These are phyloP conservation scores for Cyanoramphus novaezelandiae DNA, from an alignment of 2,113 vertebrate species.

Conservation along the genomic window DNA sequence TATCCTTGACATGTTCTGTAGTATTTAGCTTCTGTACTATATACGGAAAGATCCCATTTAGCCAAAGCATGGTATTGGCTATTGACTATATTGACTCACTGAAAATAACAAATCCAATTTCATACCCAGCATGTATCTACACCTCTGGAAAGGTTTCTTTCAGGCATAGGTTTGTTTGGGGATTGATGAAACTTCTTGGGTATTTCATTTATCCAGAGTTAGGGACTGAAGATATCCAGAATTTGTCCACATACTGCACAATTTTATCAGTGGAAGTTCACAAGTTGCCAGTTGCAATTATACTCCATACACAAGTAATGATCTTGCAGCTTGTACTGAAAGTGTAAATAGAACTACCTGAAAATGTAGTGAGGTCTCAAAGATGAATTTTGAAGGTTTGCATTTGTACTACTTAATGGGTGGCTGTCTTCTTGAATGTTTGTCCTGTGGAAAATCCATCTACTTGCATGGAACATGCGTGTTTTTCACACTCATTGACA, in stretches of 20 bases:
- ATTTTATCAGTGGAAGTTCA: fast-evolving
- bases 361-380: neutral
- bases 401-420: neutral
- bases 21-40: neutral
- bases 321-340: neutral
- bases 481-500: neutral
- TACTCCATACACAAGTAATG: neutral
- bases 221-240: fast-evolving
- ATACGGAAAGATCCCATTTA: neutral
- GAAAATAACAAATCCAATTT: neutral
- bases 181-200: neutral
- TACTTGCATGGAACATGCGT: fast-evolving
- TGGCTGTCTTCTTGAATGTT: neutral
- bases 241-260: neutral
- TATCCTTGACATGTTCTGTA: neutral
- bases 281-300: neutral
- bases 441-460: neutral
- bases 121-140: neutral
- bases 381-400: neutral
- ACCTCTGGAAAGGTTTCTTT: neutral
- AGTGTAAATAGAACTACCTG: neutral
- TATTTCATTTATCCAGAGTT: neutral
- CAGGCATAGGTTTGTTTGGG: neutral
- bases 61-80: neutral
- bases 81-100: neutral